Base-by-base conservation (phyloP, 1,140 invertebrate species). In the Drosophila athabasca region DNA sequence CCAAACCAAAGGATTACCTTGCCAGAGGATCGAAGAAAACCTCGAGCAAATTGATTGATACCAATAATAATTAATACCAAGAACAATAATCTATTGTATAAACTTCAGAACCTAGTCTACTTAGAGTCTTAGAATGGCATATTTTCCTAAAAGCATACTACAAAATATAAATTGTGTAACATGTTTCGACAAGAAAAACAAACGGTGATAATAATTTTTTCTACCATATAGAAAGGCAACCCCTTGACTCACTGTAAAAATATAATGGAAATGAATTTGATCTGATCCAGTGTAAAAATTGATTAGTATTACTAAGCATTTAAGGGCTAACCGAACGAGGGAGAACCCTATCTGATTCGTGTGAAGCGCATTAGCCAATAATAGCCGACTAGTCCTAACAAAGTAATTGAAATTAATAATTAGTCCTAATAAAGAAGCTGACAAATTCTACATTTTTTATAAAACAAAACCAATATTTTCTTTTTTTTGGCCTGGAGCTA, bases 61-160 rank as follows among this genome's bases (percentile, higher is more conserved):
- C 59, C 67, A 74, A 76, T 82, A 88, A 68, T 45, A 83, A 74
- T 88, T 70, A 88, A 88, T 85, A 87, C 82, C 61, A 79, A 87
- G 83, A 87, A 87, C 83, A 87, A 87, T 87, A 87, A 87, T 87
- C 83, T 87, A 87, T 88, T 87, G 83, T 87, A 88, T 64, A 88
- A 83, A 76, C 82, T 83, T 82, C 82, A 71, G 46, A 72, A 74
- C 58, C 83, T 87, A 88, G 83, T 88, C 83, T 88, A 82, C 74
- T 87, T 85, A 85, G 78, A 69, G 50, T 72, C 66, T 82, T 85
- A 85, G 75, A 85, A 87, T 64, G 83, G 83, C 83, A 69, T 87
- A 87, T 87, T 87, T 87, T 87, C 83, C 83, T 87, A 87, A 54
- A 76, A 62, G 65, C 82, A 66, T 87, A 87, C 78, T 84, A 78